A percentile compares a stretch with the other conserved stretches of the same genome.
Conservation (phyloP, 2,113 vertebrate genomes). For the Daubentonia madagascariensis region DNA sequence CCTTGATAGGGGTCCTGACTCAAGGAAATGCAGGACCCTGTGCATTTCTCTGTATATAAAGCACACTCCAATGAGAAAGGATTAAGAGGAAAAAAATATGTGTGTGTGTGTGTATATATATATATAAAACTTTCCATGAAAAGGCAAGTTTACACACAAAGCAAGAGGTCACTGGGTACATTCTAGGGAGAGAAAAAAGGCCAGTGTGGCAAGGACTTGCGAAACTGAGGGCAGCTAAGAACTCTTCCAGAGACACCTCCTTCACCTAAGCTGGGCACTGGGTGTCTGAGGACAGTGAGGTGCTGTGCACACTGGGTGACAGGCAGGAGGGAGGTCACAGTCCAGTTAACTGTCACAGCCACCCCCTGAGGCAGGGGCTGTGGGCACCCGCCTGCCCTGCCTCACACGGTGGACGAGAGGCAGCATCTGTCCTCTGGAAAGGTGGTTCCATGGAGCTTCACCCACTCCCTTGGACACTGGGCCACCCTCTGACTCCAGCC, state of each 20-base stretch:
- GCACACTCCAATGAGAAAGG: not conserved
- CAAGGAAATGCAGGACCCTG: not conserved
- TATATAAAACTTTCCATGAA: not conserved
- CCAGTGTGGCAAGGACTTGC: not conserved
- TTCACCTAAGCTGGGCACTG: not conserved
- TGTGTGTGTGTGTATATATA: too few relatives aligned
- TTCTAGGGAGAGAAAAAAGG: not conserved
- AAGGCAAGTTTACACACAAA: not conserved
- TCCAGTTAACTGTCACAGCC: not conserved
- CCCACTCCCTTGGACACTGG: not conserved
- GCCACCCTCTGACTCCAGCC: not conserved
- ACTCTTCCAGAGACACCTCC: not conserved
- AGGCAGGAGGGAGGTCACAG: not conserved
- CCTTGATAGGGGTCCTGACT: not conserved
- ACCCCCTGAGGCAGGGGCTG: not conserved
- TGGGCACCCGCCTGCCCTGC: not conserved
- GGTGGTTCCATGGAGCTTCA: not conserved
- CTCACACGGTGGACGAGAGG: not conserved
- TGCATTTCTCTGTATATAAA: not conserved
- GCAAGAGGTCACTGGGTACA: not conserved
- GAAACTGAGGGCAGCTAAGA: not conserved
- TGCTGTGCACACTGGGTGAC: accelerated
- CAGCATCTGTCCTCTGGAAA: not conserved
- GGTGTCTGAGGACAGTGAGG: not conserved
- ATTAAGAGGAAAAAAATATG: too few relatives aligned